A percentile compares a stretch with the other conserved stretches of the same genome.
phyloP scores from a whole-genome alignment of 2,888 invertebrate species.

The Ectemnius lituratus region DNA sequence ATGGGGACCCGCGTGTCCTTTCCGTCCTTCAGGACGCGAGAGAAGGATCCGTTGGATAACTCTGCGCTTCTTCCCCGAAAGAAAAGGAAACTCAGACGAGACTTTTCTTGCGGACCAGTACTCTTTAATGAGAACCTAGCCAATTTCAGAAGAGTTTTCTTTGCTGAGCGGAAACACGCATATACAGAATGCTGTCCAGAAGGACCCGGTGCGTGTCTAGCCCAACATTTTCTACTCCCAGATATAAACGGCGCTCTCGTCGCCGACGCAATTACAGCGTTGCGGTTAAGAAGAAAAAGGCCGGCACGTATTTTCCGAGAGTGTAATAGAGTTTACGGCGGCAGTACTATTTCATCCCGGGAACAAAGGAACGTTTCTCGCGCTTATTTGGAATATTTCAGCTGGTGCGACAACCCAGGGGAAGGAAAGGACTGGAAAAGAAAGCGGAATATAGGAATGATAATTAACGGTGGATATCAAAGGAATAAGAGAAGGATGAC shows the following conservation, averaged over 20 bases:
- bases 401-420: not conserved
- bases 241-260: constrained; percentile 7
- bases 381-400: not conserved
- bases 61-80: constrained; percentile 39
- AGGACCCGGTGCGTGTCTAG: not conserved
- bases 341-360: not conserved
- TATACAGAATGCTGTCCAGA: not conserved
- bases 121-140: constrained; percentile 37
- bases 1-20: constrained; percentile 44
- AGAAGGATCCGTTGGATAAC: constrained; percentile 50
- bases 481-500: constrained; percentile 19
- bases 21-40: not conserved
- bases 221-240: not conserved
- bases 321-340: not conserved
- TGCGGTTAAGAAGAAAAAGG: not conserved
- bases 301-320: not conserved
- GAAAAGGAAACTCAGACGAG: constrained; percentile 37
- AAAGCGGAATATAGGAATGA: constrained; percentile 27
- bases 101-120: constrained; percentile 32
- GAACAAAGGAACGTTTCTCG: constrained; percentile 1
- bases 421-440: not conserved
- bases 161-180: not conserved
- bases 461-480: constrained; percentile 15
- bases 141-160: constrained; percentile 1
- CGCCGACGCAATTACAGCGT: not conserved